These are phyloP conservation scores for Drosophila grimshawi DNA, from an alignment of 1,140 invertebrate species.

Conservation along the genomic window DNA sequence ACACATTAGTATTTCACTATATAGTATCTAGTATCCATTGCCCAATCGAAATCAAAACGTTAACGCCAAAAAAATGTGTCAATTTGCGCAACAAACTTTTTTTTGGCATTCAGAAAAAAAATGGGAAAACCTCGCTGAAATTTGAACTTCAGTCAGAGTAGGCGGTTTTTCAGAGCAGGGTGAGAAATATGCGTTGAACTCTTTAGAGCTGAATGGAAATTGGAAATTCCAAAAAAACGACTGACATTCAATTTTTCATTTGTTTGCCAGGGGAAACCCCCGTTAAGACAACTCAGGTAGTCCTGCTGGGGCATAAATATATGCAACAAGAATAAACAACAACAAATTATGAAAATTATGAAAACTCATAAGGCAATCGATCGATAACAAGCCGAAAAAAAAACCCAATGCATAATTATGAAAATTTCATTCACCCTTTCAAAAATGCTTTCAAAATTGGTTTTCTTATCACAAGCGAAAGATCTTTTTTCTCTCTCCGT, in stretches of 20 bases:
- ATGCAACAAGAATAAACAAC: slow-evolving; percentile 56
- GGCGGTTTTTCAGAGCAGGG: slow-evolving; percentile 24
- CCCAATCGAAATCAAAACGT: slow-evolving; percentile 63
- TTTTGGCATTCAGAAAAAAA: slow-evolving; percentile 19
- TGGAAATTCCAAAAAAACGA: slow-evolving; percentile 53
- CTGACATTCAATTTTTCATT: slow-evolving; percentile 39
- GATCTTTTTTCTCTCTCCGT: slow-evolving; percentile 53
- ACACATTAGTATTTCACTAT: slow-evolving; percentile 45
- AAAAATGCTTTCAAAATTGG: slow-evolving; percentile 18
- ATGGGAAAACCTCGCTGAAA: slow-evolving; percentile 42
- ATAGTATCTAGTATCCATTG: slow-evolving; percentile 45
- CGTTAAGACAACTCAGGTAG: slow-evolving; percentile 49
- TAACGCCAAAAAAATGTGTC: slow-evolving; percentile 63
- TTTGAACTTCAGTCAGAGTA: slow-evolving; percentile 60
- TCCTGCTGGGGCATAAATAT: slow-evolving; percentile 49
- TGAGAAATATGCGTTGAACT: background rate
- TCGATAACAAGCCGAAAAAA: slow-evolving; percentile 8
- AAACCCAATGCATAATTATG: slow-evolving; percentile 67
- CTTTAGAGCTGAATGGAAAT: slow-evolving; percentile 43
- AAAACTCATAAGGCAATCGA: slow-evolving; percentile 53
- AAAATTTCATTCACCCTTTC: slow-evolving; percentile 71
- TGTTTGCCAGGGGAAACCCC: slow-evolving; percentile 55
- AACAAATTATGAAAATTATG: slow-evolving; percentile 71
- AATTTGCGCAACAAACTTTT: slow-evolving; percentile 67
- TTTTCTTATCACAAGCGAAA: slow-evolving; percentile 59